A percentile compares a stretch with the other conserved stretches of the same genome.
These are phyloP conservation scores for Drosophila merina DNA, from an alignment of 2,888 invertebrate genomes.

Conservation along the genomic window DNA sequence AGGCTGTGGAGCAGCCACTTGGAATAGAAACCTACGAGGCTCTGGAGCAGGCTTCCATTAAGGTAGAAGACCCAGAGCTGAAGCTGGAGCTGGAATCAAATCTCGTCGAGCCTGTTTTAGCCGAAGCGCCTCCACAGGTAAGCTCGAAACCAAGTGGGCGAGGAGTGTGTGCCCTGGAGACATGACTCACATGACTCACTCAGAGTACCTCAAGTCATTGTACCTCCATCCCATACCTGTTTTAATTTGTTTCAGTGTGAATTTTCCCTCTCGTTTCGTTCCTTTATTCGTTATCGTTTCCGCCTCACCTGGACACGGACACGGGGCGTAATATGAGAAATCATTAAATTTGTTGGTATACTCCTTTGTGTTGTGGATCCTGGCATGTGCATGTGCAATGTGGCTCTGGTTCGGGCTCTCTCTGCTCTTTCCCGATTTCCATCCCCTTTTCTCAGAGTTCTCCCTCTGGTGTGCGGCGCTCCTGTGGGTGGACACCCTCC, in stretches of 20 bases:
- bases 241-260: not conserved
- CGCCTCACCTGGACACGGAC: conserved; percentile 57
- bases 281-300: conserved; percentile 9
- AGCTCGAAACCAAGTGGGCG: conserved; percentile 12
- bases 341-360: conserved; percentile 81
- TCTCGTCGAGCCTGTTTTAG: conserved; percentile 53
- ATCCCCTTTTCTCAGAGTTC: not conserved
- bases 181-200: conserved; percentile 33
- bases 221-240: not conserved
- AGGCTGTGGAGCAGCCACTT: not conserved
- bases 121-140: conserved; percentile 67
- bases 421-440: not conserved
- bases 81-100: conserved; percentile 31
- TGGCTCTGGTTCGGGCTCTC: conserved; percentile 6
- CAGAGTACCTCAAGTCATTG: conserved; percentile 29
- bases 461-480: not conserved
- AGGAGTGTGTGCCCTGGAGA: not conserved
- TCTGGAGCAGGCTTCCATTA: not conserved
- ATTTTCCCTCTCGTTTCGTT: too few species aligned
- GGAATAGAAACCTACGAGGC: not conserved
- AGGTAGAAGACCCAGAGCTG: not conserved
- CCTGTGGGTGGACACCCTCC: not conserved
- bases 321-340: conserved; percentile 53
- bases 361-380: conserved; percentile 53
- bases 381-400: conserved; percentile 15